Percentiles rank a stretch among this genome's conserved stretches.
Evolutionary conservation across 2,888 invertebrate genomes (phyloP).

Genomic region (Agonopterix subpropinquella): DNA sequence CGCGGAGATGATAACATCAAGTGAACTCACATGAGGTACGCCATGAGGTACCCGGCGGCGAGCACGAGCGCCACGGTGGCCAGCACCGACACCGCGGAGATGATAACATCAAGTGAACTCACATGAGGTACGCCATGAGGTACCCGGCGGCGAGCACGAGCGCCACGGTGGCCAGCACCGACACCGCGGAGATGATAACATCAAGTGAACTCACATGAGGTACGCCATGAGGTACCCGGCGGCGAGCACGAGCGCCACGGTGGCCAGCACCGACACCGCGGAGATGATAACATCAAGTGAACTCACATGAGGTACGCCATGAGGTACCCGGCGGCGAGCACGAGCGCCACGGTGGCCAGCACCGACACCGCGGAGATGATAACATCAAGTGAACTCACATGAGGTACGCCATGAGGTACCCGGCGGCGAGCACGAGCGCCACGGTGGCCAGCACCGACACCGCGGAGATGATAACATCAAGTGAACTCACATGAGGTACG

Average conservation of each 20-base stretch:
- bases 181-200: slow-evolving; percentile 82
- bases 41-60: slow-evolving; percentile 87
- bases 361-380: slow-evolving; percentile 86
- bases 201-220: slow-evolving; percentile 52
- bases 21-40: slow-evolving; percentile 71
- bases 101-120: slow-evolving; percentile 18
- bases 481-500: slow-evolving; percentile 71
- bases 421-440: slow-evolving; percentile 80
- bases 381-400: slow-evolving; percentile 51
- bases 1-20: slow-evolving; percentile 77
- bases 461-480: slow-evolving; percentile 77
- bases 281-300: slow-evolving; percentile 68
- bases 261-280: slow-evolving; percentile 85
- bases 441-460: slow-evolving; percentile 86
- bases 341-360: slow-evolving; percentile 85
- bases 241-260: slow-evolving; percentile 81
- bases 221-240: slow-evolving; percentile 90
- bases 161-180: slow-evolving; percentile 84
- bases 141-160: slow-evolving; percentile 85
- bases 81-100: slow-evolving; percentile 86
- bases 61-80: slow-evolving; percentile 84
- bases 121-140: slow-evolving; percentile 84
- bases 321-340: slow-evolving; percentile 83
- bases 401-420: slow-evolving; percentile 86
- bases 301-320: slow-evolving; percentile 81